These are phyloP conservation scores for Emydoidea blandingii DNA, from an alignment of 2,797 vertebrate genomes.

Conservation along the genomic window DNA sequence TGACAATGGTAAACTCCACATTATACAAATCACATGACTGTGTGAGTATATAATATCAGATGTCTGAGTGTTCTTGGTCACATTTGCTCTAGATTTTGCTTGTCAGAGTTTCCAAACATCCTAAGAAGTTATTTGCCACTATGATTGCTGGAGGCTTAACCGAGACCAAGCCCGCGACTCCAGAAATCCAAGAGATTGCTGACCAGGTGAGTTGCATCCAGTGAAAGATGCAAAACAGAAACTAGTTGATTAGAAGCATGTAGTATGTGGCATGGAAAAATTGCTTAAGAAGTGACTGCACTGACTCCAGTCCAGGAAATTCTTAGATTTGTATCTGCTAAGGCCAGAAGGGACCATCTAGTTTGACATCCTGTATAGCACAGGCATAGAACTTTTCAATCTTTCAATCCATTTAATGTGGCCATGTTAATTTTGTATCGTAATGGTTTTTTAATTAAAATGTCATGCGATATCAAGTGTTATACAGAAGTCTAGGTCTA, in stretches of 20 bases:
- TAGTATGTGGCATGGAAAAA: neutral
- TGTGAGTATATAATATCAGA: neutral
- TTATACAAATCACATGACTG: too few relatives aligned
- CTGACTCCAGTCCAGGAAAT: neutral
- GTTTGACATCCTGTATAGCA: neutral
- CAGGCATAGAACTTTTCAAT: neutral
- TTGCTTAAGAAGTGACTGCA: neutral
- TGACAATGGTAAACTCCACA: constrained; percentile 21
- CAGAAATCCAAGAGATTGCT: constrained; percentile 81
- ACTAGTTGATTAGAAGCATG: neutral
- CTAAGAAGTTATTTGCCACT: neutral
- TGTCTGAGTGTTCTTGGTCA: neutral
- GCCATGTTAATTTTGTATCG: neutral
- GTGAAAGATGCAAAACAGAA: neutral
- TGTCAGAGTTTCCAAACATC: fast-evolving
- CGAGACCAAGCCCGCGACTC: constrained; percentile 54
- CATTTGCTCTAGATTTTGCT: neutral
- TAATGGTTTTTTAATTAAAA: neutral
- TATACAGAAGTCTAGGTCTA: neutral
- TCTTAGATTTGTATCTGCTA: neutral
- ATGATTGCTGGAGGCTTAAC: constrained; percentile 79
- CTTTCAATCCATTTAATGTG: neutral
- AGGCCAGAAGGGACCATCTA: neutral
- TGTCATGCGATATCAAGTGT: neutral
- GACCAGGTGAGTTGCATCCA: constrained; percentile 77